phyloP scores from a whole-genome alignment of 2,113 vertebrate genomes.

The Neoarius graeffei region DNA sequence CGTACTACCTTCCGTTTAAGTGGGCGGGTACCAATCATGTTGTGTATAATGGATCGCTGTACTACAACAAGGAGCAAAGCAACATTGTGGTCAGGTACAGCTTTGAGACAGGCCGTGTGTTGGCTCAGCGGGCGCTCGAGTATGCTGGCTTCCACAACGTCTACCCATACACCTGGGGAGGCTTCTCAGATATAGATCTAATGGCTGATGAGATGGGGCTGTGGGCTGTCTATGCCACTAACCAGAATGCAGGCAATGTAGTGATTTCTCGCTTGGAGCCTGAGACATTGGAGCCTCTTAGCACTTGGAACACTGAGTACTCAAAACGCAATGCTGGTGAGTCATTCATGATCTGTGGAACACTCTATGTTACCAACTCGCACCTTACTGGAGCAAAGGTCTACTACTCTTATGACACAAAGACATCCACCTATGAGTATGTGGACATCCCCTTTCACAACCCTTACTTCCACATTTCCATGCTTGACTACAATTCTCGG shows the following conservation, averaged over 20 bases:
- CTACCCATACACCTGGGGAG: constrained; percentile 97
- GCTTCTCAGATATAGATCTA: constrained; percentile 95
- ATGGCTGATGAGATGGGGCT: constrained; percentile 98
- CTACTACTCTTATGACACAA: constrained; percentile 96
- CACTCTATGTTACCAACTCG: constrained; percentile 94
- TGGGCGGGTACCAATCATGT: constrained; percentile 98
- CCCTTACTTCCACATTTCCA: constrained; percentile 98
- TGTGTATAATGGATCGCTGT: constrained; percentile 96
- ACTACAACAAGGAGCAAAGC: constrained; percentile 99
- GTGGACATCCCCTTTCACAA: constrained; percentile 98
- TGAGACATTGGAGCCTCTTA: constrained; percentile 87
- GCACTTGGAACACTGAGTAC: constrained; percentile 96
- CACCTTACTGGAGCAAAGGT: constrained; percentile 97
- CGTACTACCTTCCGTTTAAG: constrained; percentile 96
- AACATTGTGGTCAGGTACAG: constrained; percentile 98
- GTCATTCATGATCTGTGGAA: constrained; percentile 99
- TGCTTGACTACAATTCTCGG: constrained; percentile 97
- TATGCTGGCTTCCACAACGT: constrained; percentile 97
- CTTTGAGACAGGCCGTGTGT: constrained; percentile 87
- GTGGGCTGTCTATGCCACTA: constrained; percentile 96
- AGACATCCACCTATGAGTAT: constrained; percentile 94
- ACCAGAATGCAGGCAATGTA: constrained; percentile 97
- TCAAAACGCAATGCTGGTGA: constrained; percentile 97
- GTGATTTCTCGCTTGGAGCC: constrained; percentile 92
- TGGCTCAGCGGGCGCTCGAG: constrained; percentile 90